A percentile compares a stretch with the other conserved stretches of the same genome.
phyloP scores from a whole-genome alignment of 2,888 invertebrate species.

The Hyles lineata region DNA sequence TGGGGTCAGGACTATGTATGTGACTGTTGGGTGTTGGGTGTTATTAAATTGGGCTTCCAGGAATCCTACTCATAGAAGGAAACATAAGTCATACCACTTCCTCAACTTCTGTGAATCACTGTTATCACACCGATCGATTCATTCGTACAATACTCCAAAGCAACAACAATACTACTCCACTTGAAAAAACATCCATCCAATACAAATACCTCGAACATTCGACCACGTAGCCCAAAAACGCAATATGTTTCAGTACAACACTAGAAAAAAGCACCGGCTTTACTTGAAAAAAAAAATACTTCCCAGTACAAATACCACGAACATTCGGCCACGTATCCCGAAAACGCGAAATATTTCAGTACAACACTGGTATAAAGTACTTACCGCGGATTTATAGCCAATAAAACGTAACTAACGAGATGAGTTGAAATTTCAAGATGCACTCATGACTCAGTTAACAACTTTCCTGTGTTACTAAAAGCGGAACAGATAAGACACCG shows the following conservation, averaged over 20 bases:
- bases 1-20: too few species aligned
- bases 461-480: slow-evolving; percentile 12
- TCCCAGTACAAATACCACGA: neutral
- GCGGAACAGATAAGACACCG: neutral
- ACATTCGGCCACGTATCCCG: slow-evolving; percentile 1
- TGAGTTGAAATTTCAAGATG: slow-evolving; percentile 16
- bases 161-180: too few species aligned
- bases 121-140: too few species aligned
- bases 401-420: slow-evolving; percentile 20
- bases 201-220: too few species aligned
- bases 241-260: neutral
- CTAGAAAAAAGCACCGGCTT: neutral
- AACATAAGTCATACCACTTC: too few species aligned
- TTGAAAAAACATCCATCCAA: too few species aligned
- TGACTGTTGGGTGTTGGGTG: too few species aligned
- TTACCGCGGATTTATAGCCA: slow-evolving; percentile 18
- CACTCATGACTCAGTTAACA: slow-evolving; percentile 12
- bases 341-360: neutral
- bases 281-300: too few species aligned
- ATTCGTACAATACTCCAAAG: too few species aligned
- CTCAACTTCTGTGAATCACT: too few species aligned
- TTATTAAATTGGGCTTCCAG: too few species aligned
- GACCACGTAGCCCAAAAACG: neutral
- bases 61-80: too few species aligned
- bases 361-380: slow-evolving; percentile 12